A percentile compares a stretch with the other conserved stretches of the same genome.
Conservation (phyloP, 2,888 invertebrate genomes). For the Ormyrus thymus region DNA sequence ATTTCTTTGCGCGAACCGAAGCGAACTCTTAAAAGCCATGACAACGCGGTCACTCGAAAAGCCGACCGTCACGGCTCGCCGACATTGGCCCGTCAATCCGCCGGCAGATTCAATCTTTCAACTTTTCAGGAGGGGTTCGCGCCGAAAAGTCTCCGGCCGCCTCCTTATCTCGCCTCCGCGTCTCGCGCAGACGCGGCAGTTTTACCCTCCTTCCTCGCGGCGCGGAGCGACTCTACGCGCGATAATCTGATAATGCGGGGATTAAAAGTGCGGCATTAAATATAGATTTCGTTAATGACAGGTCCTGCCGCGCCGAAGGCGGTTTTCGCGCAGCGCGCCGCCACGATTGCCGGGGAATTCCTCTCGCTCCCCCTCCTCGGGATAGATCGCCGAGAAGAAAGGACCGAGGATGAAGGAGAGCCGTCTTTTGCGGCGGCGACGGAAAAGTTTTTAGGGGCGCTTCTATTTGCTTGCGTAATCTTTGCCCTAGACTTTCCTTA, state of each 20-base stretch:
- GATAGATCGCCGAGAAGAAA: slow-evolving; percentile 24
- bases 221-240: slow-evolving; percentile 21
- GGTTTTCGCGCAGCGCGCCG: slow-evolving; percentile 26
- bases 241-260: slow-evolving; percentile 67
- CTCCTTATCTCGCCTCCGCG: slow-evolving; percentile 29
- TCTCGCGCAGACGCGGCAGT: neutral
- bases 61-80: slow-evolving; percentile 4
- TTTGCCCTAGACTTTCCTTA: neutral
- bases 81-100: slow-evolving; percentile 34
- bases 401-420: neutral
- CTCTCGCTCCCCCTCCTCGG: neutral
- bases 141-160: slow-evolving; percentile 55
- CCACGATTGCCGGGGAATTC: slow-evolving; percentile 1
- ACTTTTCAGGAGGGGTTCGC: slow-evolving; percentile 12
- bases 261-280: slow-evolving; percentile 65
- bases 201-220: slow-evolving; percentile 18
- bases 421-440: neutral
- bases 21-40: neutral
- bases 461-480: slow-evolving; percentile 10
- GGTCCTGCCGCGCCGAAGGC: slow-evolving; percentile 56
- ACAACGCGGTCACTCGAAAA: slow-evolving; percentile 13
- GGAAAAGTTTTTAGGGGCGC: slow-evolving; percentile 8
- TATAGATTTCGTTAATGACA: slow-evolving; percentile 64
- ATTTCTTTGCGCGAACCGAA: too few relatives aligned
- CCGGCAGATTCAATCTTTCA: slow-evolving; percentile 46